Evolutionary conservation across 2,888 invertebrate species (phyloP), one percentile per base, ranked within the genome.

Genomic region (Conus canariensis): DNA sequence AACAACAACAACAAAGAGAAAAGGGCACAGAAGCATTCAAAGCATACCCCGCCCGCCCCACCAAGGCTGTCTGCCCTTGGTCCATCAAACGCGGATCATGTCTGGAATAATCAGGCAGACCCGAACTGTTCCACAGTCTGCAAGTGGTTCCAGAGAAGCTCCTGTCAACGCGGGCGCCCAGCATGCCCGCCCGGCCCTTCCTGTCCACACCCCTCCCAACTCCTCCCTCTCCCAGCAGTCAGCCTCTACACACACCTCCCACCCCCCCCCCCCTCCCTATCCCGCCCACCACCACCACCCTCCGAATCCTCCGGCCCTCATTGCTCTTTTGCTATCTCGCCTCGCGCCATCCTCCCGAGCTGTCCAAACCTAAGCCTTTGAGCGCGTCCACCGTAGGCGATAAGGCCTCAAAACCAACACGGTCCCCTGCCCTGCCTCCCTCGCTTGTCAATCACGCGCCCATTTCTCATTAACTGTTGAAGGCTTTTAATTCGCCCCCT

Each of bases 361-460:
- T 89, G 89, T 90, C 90, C 86, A 86, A 88, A 88, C 88, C 87
- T 88, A 90, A 91, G 88, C 91, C 91, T 90, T 88, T 90, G 90
- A 90, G 90, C 90, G 64, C 86, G 86, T 80, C 90, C 88, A 87
- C 87, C 87, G 88, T 77, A 83, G 67, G 85, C 90, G 91, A 90
- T 92, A 92, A 92, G 92, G 92, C 90, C 91, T 90, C 87, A 92
- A 92, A 92, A 92, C 92, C 92, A 90, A 92, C 92, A 93, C 91
- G 90, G 88, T 88, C 88, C 90, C 90, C 89, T 89, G 90, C 87
- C 90, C 90, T 30, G 45, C 82, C 90, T 87, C 89, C 90, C 89
- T 19, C 89, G 74, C 87, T 91, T 93, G 93, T 92, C 93, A 93
- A 82, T 93, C 93, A 91, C 77, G 60, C 85, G 85, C 89, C 88